Percentiles rank a stretch among this genome's conserved stretches.
Evolutionary conservation across 2,888 invertebrate species (phyloP).

Genomic region (Melieria picta): DNA sequence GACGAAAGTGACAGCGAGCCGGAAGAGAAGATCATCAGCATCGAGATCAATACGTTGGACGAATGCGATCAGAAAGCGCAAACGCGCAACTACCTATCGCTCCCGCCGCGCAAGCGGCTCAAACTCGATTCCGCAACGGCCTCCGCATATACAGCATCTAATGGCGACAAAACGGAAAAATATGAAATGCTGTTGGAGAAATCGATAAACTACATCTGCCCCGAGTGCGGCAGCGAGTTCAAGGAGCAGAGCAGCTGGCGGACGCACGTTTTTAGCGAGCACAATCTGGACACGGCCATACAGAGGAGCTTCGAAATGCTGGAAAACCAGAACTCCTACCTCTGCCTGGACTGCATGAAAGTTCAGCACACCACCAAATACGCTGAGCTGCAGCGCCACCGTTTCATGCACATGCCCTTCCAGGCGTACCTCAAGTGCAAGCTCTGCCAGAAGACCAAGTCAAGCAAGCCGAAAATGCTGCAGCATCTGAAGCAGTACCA

Average conservation of each 20-base stretch:
- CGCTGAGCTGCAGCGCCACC: conserved; percentile 55
- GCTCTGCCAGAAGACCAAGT: conserved; percentile 56
- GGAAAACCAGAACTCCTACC: conserved; percentile 44
- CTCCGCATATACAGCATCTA: neutral
- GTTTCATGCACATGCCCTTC: conserved; percentile 57
- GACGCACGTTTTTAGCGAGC: conserved; percentile 53
- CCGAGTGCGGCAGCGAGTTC: conserved; percentile 55
- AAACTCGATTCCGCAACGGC: conserved; percentile 24
- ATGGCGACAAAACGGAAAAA: conserved; percentile 34
- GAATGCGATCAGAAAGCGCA: conserved; percentile 21
- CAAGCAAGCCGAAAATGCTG: conserved; percentile 57
- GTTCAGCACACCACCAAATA: conserved; percentile 47
- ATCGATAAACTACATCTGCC: conserved; percentile 54
- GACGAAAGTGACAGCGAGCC: neutral
- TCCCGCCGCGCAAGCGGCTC: conserved; percentile 40
- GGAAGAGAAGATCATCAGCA: conserved; percentile 45
- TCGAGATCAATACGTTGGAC: conserved; percentile 52
- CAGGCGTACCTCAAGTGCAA: conserved; percentile 57
- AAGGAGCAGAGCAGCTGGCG: conserved; percentile 53
- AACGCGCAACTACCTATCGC: neutral
- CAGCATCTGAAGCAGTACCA: conserved; percentile 56
- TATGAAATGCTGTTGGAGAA: conserved; percentile 45
- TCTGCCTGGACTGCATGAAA: conserved; percentile 53
- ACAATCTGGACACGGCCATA: conserved; percentile 53
- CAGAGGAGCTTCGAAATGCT: conserved; percentile 52